Base-by-base conservation (phyloP, 2,888 invertebrate genomes). In the Orthosia gothica region DNA sequence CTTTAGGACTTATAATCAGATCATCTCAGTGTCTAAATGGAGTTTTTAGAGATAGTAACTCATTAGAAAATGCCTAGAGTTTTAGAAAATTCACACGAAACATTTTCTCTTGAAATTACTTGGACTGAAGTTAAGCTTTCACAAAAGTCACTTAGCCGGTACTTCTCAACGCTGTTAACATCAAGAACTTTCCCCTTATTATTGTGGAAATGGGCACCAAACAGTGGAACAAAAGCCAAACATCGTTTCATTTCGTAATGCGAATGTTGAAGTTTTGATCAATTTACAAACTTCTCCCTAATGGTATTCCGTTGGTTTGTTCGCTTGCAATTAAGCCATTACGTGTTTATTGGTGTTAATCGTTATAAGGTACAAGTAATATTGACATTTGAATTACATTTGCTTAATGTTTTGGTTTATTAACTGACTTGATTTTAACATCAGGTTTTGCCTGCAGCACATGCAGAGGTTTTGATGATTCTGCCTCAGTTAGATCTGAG, bases 271-370 rank as follows among this genome's bases (percentile, higher is more conserved):
- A 88, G 80, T 83, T 87, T 85, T 81, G 61, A 83, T 79, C 74
- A 87, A 86, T 86, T 84, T 79, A 74, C 59, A 57, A 88, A 88
- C 66, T 86, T 87, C 49, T 45, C 69, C 69, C 40, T 84, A 86
- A 84, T 85, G 72, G 82, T 81, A 79, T 85, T 83, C 65, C 20
- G 78, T 70, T 64, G 70, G 74, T 45, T 73, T 70, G 67, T 61
- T 55, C 75, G 69, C 74, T 57, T 69, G 65, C 61, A 79, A 67
- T 76, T 50, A 65, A 45, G 32, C 50, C 64, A 62, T 70, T 75
- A 71, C 63, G 16, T 71, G 20, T 74, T 67, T 45, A 13, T 52
- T 40, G 5, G 63, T 67, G 58, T 72, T 50, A 40, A 68, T 47
- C 16, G 16, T 45, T 49, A 16, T 26, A 26, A 26, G 7, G 16